Conservation (phyloP, 2,888 invertebrate genomes). For the Drosophila neutralis region DNA sequence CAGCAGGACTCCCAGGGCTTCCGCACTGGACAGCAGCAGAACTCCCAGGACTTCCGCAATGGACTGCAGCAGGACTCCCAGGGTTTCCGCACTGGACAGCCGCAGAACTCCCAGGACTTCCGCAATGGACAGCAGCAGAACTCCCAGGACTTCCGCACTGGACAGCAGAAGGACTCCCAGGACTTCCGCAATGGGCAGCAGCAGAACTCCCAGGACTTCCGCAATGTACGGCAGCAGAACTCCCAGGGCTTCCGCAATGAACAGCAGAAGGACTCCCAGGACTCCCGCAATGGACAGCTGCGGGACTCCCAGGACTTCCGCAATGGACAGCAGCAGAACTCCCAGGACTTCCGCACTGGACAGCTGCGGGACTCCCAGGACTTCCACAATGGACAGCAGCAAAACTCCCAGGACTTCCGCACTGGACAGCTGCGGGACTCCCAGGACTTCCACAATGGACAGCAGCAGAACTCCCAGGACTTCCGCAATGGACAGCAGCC, state of each 20-base stretch:
- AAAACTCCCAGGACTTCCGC: not conserved
- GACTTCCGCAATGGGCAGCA: conserved; percentile 4
- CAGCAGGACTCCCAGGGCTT: not conserved
- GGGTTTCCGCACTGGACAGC: conserved; percentile 1
- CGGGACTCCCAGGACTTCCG: no score
- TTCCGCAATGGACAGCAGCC: conserved; percentile 4
- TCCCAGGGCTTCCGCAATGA: conserved; percentile 1
- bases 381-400: no score
- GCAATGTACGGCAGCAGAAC: not conserved
- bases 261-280: conserved; percentile 3
- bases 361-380: conserved; percentile 3
- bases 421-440: conserved; percentile 4
- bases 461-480: not conserved
- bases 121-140: no score
- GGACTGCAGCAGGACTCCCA: no score
- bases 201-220: conserved; percentile 1
- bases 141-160: not conserved
- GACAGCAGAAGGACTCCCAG: conserved; percentile 4
- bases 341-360: conserved; percentile 1
- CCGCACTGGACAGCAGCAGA: not conserved
- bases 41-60: not conserved
- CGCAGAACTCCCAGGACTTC: conserved; percentile 1
- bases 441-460: not conserved
- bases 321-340: no score
- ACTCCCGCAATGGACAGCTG: not conserved